Evolutionary conservation across 2,888 invertebrate species (phyloP).

Genomic region (Corbicula japonica): DNA sequence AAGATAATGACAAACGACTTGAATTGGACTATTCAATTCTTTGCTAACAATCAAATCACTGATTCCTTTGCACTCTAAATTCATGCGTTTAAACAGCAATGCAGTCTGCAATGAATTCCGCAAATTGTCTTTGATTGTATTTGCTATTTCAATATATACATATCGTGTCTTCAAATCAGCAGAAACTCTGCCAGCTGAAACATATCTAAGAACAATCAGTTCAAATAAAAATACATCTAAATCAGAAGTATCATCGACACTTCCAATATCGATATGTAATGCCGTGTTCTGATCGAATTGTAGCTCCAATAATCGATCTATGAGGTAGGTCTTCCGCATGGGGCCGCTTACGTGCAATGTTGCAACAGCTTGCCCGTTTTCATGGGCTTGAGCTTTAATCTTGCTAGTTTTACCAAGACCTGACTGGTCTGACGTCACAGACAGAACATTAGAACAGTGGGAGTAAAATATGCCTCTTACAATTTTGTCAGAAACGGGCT

Average conservation of each 20-base stretch:
- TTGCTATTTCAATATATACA: slow-evolving; percentile 71
- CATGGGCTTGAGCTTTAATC: slow-evolving; percentile 52
- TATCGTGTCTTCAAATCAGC: slow-evolving; percentile 51
- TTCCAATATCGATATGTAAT: slow-evolving; percentile 72
- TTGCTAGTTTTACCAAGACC: slow-evolving; percentile 70
- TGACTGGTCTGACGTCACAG: slow-evolving; percentile 67
- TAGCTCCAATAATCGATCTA: slow-evolving; percentile 47
- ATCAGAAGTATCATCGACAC: slow-evolving; percentile 52
- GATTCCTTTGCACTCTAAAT: slow-evolving; percentile 63
- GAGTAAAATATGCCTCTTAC: slow-evolving; percentile 33
- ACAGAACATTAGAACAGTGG: slow-evolving; percentile 51
- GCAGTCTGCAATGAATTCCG: slow-evolving; percentile 67
- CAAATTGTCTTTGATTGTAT: slow-evolving; percentile 66
- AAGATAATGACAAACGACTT: slow-evolving; percentile 73
- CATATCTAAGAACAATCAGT: slow-evolving; percentile 62
- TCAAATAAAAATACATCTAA: slow-evolving; percentile 73
- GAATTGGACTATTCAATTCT: slow-evolving; percentile 70
- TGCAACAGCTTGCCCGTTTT: slow-evolving; percentile 20
- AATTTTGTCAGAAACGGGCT: slow-evolving; percentile 45
- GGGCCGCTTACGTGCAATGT: slow-evolving; percentile 73
- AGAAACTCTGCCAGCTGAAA: slow-evolving; percentile 51
- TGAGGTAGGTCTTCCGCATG: slow-evolving; percentile 43
- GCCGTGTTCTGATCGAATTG: slow-evolving; percentile 46
- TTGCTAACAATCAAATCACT: slow-evolving; percentile 53
- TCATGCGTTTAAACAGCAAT: slow-evolving; percentile 57